Conservation (phyloP, 2,888 invertebrate species). For the Neuroscelio doddi region DNA sequence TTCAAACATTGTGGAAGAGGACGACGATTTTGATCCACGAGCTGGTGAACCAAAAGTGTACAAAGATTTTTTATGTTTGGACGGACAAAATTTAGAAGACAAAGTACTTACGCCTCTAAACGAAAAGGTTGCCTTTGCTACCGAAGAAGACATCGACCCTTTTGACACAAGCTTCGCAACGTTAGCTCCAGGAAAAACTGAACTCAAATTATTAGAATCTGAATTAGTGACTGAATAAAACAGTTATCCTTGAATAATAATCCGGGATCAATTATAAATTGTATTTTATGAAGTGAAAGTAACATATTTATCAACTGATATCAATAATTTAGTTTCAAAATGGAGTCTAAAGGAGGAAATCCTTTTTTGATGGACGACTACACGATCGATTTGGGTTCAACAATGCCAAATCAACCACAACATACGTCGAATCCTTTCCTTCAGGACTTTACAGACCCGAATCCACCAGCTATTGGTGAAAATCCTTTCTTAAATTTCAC, state of each 20-base stretch:
- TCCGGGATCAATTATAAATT: no score
- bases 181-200: constrained; percentile 83
- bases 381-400: constrained; percentile 73
- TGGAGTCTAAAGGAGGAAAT: constrained; percentile 79
- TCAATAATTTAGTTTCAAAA: no score
- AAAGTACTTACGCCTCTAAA: constrained; percentile 69
- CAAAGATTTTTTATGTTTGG: constrained; percentile 72
- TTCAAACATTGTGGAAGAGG: constrained; percentile 46
- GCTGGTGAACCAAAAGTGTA: constrained; percentile 65
- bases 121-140: constrained; percentile 52
- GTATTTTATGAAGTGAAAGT: constrained; percentile 13
- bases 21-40: constrained; percentile 75
- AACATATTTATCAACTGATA: constrained; percentile 8
- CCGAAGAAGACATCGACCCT: constrained; percentile 79
- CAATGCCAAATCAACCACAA: constrained; percentile 73
- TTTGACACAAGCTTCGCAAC: constrained; percentile 88
- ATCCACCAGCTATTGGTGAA: constrained; percentile 67
- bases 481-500: constrained; percentile 67
- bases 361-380: constrained; percentile 86
- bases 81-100: constrained; percentile 74
- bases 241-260: neutral
- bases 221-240: constrained; percentile 76
- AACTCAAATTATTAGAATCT: constrained; percentile 84
- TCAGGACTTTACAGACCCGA: constrained; percentile 68
- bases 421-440: constrained; percentile 80